A percentile compares a stretch with the other conserved stretches of the same genome.
These are phyloP conservation scores for Leistus spinibarbis DNA, from an alignment of 2,888 invertebrate species.

Conservation along the genomic window DNA sequence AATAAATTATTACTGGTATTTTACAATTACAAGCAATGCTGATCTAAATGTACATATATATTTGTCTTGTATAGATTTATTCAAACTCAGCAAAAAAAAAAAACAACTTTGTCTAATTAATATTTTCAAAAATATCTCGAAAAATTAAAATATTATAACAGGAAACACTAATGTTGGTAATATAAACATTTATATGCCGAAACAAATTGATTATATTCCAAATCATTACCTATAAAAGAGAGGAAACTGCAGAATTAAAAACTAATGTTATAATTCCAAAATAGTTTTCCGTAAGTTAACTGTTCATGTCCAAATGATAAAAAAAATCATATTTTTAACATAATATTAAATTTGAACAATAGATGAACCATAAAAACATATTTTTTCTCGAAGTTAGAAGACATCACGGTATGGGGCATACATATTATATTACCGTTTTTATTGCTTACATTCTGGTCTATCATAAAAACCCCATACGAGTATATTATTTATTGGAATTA, in stretches of 20 bases:
- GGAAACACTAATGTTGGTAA: background rate
- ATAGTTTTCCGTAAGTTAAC: background rate
- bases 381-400: slow-evolving; percentile 22
- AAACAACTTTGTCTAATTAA: background rate
- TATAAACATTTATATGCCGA: background rate
- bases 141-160: background rate
- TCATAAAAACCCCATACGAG: slow-evolving; percentile 34
- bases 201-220: background rate
- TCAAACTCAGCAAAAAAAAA: background rate
- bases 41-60: background rate
- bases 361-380: slow-evolving; percentile 25
- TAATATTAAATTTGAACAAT: slow-evolving; percentile 29
- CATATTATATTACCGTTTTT: slow-evolving; percentile 37
- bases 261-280: background rate
- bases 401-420: slow-evolving; percentile 24
- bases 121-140: background rate
- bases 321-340: slow-evolving; percentile 22
- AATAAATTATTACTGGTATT: no score
- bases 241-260: background rate
- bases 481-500: slow-evolving; percentile 39
- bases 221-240: no score
- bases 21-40: background rate
- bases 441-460: slow-evolving; percentile 28
- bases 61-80: background rate
- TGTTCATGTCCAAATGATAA: background rate